These are phyloP conservation scores for Syngnathus acus DNA, from an alignment of 2,797 vertebrate species.

Conservation along the genomic window DNA sequence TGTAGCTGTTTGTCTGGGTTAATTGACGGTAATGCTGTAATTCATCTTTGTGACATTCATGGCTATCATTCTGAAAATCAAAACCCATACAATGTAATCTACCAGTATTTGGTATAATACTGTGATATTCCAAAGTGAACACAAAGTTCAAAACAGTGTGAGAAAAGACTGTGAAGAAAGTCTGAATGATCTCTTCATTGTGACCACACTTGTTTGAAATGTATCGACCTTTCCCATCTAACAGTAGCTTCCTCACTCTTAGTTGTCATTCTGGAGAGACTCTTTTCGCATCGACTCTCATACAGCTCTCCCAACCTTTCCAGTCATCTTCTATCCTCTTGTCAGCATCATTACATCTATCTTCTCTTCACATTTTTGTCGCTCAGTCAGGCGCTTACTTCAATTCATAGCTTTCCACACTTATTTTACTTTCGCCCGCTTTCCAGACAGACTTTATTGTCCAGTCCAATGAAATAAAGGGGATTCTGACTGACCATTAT, in stretches of 20 bases:
- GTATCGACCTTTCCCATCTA: conserved; percentile 29
- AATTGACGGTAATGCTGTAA: too few relatives aligned
- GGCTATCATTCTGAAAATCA: too few relatives aligned
- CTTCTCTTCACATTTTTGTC: conserved; percentile 6
- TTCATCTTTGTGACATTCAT: too few relatives aligned
- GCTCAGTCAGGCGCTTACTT: conserved; percentile 14
- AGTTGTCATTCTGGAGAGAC: conserved; percentile 21
- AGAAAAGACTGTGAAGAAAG: neutral
- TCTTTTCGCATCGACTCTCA: conserved; percentile 8
- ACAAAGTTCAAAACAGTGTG: neutral
- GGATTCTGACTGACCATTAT: neutral
- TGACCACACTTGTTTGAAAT: conserved; percentile 40
- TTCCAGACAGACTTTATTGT: conserved; percentile 1
- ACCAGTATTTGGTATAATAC: neutral
- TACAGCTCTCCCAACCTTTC: conserved; percentile 18
- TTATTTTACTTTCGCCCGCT: neutral
- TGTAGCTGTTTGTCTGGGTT: too few relatives aligned
- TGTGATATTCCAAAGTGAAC: neutral
- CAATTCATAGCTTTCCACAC: conserved; percentile 4
- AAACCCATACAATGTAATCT: neutral
- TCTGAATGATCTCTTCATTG: conserved; percentile 20
- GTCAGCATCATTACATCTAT: conserved; percentile 26
- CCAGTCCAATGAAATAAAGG: neutral
- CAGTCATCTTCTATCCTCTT: conserved; percentile 17
- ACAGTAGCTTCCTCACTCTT: conserved; percentile 10